A percentile compares a stretch with the other conserved stretches of the same genome.
Conservation (phyloP, 2,888 invertebrate species). For the Pandemis cinnamomeana region DNA sequence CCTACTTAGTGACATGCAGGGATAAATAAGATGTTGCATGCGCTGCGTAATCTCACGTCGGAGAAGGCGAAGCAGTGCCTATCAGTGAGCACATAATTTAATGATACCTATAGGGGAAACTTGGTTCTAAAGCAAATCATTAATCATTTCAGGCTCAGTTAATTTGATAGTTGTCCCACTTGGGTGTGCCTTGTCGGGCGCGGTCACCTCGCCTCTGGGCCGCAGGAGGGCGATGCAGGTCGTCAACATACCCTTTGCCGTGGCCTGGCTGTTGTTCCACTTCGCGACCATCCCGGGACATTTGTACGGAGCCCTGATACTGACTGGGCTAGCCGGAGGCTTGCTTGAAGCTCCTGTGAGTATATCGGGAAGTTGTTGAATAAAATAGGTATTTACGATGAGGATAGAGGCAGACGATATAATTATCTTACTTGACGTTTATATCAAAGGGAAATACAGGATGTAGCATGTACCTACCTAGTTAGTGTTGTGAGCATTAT, state of each 20-base stretch:
- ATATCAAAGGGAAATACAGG: too few relatives aligned
- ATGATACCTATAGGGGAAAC: too few relatives aligned
- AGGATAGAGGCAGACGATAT: neutral
- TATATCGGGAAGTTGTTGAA: constrained; percentile 43
- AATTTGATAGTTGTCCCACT: constrained; percentile 92
- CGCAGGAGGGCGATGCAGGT: constrained; percentile 90
- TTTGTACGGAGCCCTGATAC: constrained; percentile 88
- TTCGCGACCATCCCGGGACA: constrained; percentile 86
- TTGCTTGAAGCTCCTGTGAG: constrained; percentile 91
- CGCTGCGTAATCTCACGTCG: too few relatives aligned
- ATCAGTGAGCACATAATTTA: too few relatives aligned
- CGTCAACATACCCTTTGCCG: constrained; percentile 89
- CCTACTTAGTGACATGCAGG: too few relatives aligned
- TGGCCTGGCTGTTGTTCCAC: constrained; percentile 90
- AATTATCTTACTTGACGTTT: neutral
- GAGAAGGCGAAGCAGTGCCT: too few relatives aligned
- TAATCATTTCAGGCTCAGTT: constrained; percentile 86
- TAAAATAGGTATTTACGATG: neutral
- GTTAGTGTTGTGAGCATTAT: too few relatives aligned
- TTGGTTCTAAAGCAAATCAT: too few relatives aligned
- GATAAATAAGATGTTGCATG: too few relatives aligned
- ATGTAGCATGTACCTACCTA: too few relatives aligned
- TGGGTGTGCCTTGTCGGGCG: constrained; percentile 90
- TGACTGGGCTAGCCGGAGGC: constrained; percentile 91
- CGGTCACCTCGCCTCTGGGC: constrained; percentile 88